phyloP scores from a whole-genome alignment of 2,797 vertebrate genomes.

The Tadarida brasiliensis region DNA sequence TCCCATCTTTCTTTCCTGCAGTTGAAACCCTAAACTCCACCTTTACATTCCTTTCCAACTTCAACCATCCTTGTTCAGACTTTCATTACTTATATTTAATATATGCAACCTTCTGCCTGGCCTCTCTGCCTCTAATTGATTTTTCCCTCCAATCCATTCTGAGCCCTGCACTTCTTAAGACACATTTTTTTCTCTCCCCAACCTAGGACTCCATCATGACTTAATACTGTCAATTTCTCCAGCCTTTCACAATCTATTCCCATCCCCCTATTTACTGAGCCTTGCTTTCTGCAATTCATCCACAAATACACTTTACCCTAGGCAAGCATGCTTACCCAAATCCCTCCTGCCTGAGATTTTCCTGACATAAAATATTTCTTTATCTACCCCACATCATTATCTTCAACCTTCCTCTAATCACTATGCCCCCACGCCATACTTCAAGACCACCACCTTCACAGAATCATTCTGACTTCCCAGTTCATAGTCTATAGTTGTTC shows the following conservation, averaged over 20 bases:
- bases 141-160: not conserved
- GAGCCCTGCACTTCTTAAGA: not conserved
- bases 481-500: not conserved
- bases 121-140: conserved; percentile 4
- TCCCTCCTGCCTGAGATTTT: not conserved
- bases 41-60: not conserved
- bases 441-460: not conserved
- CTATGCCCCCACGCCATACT: not conserved
- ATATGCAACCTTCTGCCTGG: not conserved
- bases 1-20: not conserved
- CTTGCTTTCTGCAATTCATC: not conserved
- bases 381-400: not conserved
- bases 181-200: conserved; percentile 35
- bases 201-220: not conserved
- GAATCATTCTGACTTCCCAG: not conserved
- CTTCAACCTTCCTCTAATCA: not conserved
- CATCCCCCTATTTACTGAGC: not conserved
- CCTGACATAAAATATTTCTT: not conserved
- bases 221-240: not conserved
- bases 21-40: not conserved
- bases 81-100: conserved; percentile 1
- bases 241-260: not conserved
- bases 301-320: not conserved
- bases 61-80: not conserved
- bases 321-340: not conserved